phyloP scores from a whole-genome alignment of 2,888 invertebrate genomes.

The Hypselothyrea guttata region DNA sequence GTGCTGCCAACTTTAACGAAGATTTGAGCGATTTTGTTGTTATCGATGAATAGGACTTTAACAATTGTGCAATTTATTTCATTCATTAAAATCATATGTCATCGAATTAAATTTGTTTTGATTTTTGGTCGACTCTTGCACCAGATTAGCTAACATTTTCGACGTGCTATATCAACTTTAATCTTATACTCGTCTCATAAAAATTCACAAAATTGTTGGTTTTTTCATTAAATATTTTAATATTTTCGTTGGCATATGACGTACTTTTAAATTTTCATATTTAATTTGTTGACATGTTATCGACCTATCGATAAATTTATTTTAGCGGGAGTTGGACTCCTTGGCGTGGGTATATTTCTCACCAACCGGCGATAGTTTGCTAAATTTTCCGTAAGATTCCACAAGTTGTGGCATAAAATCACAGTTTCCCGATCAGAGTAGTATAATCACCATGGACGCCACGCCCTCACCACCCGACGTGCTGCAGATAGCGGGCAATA shows the following conservation, averaged over 20 bases:
- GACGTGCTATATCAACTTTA: no score
- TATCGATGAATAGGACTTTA: background rate
- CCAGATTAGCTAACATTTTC: no score
- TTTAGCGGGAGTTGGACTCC: constrained; percentile 49
- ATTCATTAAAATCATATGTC: no score
- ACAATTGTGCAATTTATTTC: no score
- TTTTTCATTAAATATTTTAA: no score
- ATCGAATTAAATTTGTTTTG: no score
- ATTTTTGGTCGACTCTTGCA: no score
- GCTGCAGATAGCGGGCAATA: constrained; percentile 90
- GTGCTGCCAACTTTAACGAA: constrained; percentile 18
- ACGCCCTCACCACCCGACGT: constrained; percentile 84
- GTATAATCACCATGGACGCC: constrained; percentile 59
- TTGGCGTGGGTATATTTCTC: constrained; percentile 45
- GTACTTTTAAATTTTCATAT: no score
- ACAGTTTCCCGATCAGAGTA: background rate
- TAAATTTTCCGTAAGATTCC: constrained; percentile 8
- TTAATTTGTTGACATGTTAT: background rate
- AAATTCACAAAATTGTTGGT: no score
- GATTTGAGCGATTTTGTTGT: background rate
- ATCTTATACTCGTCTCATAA: no score
- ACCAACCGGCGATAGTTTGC: constrained; percentile 47
- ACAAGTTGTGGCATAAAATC: constrained; percentile 1
- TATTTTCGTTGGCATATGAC: no score
- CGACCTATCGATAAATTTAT: constrained; percentile 31